These are phyloP conservation scores for Turritopsis rubra DNA, from an alignment of 30 jellyfish, hydroid and myxozoan genomes.

Conservation along the genomic window DNA sequence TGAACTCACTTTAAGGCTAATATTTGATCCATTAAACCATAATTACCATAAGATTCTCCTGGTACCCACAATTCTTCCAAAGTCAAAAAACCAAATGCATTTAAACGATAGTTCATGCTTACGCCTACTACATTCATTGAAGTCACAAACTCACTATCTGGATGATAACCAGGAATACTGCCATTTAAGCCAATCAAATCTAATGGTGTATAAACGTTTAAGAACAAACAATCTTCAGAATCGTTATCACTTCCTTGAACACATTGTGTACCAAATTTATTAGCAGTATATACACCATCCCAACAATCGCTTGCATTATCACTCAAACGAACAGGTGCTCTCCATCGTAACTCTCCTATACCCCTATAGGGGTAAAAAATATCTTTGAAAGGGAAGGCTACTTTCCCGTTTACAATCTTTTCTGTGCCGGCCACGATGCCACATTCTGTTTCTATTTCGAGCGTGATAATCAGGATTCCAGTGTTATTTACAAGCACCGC, in stretches of 20 bases:
- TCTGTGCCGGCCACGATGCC: constrained; percentile 5
- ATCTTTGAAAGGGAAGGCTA: constrained; percentile 42
- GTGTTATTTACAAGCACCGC: too few species aligned
- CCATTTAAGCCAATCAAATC: constrained; percentile 25
- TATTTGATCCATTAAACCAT: constrained; percentile 73
- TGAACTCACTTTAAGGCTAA: constrained; percentile 57
- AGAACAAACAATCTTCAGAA: constrained; percentile 33
- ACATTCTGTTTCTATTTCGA: too few species aligned
- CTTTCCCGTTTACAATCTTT: neutral
- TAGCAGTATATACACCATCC: constrained; percentile 41
- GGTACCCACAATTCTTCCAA: constrained; percentile 13
- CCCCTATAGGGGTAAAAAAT: constrained; percentile 59
- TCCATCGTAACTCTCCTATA: constrained; percentile 50
- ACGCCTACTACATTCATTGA: constrained; percentile 45
- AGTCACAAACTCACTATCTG: constrained; percentile 30
- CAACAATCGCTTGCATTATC: constrained; percentile 30
- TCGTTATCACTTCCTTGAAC: constrained; percentile 30
- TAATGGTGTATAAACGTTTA: constrained; percentile 30
- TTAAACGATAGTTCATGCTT: constrained; percentile 54
- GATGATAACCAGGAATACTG: constrained; percentile 17
- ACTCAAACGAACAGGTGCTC: constrained; percentile 39
- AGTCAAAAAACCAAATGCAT: constrained; percentile 61
- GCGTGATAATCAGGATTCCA: too few species aligned
- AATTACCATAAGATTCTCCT: constrained; percentile 47
- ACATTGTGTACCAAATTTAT: constrained; percentile 11